phyloP scores from a whole-genome alignment of 2,797 vertebrate genomes.

The Pteropus rufus region DNA sequence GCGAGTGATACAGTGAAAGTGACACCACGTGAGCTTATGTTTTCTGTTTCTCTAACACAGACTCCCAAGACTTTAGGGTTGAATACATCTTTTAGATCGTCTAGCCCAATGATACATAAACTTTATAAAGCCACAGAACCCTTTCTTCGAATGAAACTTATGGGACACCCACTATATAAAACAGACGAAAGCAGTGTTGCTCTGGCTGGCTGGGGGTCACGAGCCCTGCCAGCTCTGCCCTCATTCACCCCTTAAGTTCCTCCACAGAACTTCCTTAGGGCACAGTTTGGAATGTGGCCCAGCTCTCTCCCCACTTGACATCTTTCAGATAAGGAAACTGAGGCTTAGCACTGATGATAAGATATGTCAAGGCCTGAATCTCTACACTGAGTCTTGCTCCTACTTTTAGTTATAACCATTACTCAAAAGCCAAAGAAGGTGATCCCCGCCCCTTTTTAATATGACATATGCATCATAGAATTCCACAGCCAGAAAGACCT shows the following conservation, averaged over 20 bases:
- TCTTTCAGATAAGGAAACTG: not conserved
- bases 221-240: not conserved
- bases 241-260: not conserved
- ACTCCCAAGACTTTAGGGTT: not conserved
- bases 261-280: not conserved
- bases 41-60: not conserved
- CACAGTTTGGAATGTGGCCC: not conserved
- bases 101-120: not conserved
- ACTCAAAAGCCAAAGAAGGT: constrained; percentile 12
- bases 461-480: not conserved
- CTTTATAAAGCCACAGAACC: not conserved
- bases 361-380: not conserved
- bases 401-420: not conserved
- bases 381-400: not conserved
- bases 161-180: not conserved
- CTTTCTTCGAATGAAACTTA: not conserved
- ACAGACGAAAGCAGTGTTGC: not conserved
- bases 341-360: not conserved
- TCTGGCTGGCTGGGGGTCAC: not conserved
- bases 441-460: not conserved
- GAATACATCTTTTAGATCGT: not conserved
- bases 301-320: not conserved
- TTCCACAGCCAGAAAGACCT: not conserved
- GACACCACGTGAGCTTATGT: not conserved
- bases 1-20: not conserved